A percentile compares a stretch with the other conserved stretches of the same genome.
These are phyloP conservation scores for Lophius americanus DNA, from an alignment of 2,797 vertebrate species.

Conservation along the genomic window DNA sequence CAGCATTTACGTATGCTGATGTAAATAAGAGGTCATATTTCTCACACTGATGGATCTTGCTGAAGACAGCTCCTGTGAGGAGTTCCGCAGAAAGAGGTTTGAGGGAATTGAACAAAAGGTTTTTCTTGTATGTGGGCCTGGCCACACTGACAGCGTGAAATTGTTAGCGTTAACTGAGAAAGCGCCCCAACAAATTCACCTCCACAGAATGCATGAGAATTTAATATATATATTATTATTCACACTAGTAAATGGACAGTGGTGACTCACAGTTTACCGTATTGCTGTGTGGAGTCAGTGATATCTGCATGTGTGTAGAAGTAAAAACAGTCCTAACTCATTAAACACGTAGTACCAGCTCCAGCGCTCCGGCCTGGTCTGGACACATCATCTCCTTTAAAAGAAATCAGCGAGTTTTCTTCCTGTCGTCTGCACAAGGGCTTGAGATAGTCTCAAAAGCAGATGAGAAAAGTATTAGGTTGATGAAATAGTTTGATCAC, in stretches of 20 bases:
- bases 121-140: conserved; percentile 58
- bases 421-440: conserved; percentile 28
- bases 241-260: conserved; percentile 48
- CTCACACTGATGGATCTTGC: conserved; percentile 47
- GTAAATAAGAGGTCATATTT: conserved; percentile 57
- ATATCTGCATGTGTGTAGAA: conserved; percentile 41
- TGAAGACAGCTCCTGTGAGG: conserved; percentile 37
- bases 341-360: conserved; percentile 43
- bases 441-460: conserved; percentile 11
- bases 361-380: not conserved
- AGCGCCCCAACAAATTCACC: conserved; percentile 55
- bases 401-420: conserved; percentile 15
- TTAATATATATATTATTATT: conserved; percentile 46
- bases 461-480: conserved; percentile 16
- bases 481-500: conserved; percentile 8
- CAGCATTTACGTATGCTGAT: conserved; percentile 56
- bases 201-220: conserved; percentile 32
- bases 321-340: conserved; percentile 35
- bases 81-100: conserved; percentile 34
- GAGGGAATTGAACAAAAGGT: conserved; percentile 54
- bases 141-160: conserved; percentile 66
- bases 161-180: conserved; percentile 54
- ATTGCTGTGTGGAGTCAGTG: conserved; percentile 33
- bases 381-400: too few species aligned
- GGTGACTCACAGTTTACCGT: conserved; percentile 37